These are phyloP conservation scores for Reinhardtius hippoglossoides DNA, from an alignment of 2,113 vertebrate genomes.

Conservation along the genomic window DNA sequence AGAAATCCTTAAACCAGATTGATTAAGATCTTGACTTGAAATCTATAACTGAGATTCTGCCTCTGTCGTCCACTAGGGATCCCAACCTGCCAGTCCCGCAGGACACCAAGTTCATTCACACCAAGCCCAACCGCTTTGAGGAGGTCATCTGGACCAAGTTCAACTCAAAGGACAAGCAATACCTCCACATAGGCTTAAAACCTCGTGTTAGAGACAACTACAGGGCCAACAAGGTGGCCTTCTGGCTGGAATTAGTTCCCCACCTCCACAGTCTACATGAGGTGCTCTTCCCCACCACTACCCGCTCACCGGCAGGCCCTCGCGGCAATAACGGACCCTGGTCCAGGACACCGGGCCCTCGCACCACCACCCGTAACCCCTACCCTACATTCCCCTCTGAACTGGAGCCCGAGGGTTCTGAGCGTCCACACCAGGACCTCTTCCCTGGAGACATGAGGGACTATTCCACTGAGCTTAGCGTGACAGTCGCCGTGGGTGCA, in stretches of 20 bases:
- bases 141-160: slow-evolving; percentile 97
- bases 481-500: slow-evolving; percentile 91
- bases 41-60: neutral
- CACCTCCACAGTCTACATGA: slow-evolving; percentile 91
- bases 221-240: slow-evolving; percentile 93
- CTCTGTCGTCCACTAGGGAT: slow-evolving; percentile 78
- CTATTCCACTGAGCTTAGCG: slow-evolving; percentile 93
- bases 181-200: slow-evolving; percentile 93
- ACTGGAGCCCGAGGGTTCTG: slow-evolving; percentile 78
- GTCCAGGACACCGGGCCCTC: slow-evolving; percentile 71
- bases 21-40: neutral
- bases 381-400: slow-evolving; percentile 84
- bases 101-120: slow-evolving; percentile 96
- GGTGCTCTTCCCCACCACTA: slow-evolving; percentile 83
- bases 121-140: slow-evolving; percentile 94
- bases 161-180: slow-evolving; percentile 95
- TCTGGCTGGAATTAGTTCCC: slow-evolving; percentile 93
- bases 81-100: slow-evolving; percentile 93
- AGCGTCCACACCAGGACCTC: slow-evolving; percentile 82
- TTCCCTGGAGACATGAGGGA: slow-evolving; percentile 90
- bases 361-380: slow-evolving; percentile 85
- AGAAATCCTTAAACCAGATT: neutral
- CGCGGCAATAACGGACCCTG: slow-evolving; percentile 72
- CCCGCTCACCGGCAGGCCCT: slow-evolving; percentile 82
- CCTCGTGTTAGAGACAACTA: slow-evolving; percentile 92